Percentiles rank a stretch among this genome's conserved stretches.
phyloP scores from a whole-genome alignment of 1,140 invertebrate species.

The Drosophila virilis region DNA sequence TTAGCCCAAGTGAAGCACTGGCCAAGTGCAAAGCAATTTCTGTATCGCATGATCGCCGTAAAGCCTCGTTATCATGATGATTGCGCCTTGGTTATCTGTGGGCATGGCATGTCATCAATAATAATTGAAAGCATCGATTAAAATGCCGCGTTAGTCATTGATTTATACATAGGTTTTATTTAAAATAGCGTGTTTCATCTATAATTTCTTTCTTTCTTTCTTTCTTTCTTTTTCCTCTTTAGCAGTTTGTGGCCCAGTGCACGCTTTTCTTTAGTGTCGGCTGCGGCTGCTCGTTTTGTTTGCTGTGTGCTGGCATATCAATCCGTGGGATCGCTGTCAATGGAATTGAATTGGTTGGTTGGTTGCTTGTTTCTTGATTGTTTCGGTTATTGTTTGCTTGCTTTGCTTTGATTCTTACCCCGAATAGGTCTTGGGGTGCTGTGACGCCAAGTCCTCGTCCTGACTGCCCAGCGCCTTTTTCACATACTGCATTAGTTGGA shows the following conservation, averaged over 20 bases:
- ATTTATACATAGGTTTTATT: slow-evolving; percentile 74
- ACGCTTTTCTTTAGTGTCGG: slow-evolving; percentile 20
- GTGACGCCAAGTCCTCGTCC: slow-evolving; percentile 87
- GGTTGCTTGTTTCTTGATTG: slow-evolving; percentile 8
- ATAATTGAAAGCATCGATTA: slow-evolving; percentile 25
- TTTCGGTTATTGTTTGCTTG: background rate
- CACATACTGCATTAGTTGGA: slow-evolving; percentile 86
- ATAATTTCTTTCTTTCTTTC: slow-evolving; percentile 26
- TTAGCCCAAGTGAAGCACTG: background rate
- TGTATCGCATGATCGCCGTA: slow-evolving; percentile 61
- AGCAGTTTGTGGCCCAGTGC: slow-evolving; percentile 23
- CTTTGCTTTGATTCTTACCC: slow-evolving; percentile 54
- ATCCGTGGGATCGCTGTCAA: slow-evolving; percentile 79
- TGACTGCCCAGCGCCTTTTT: slow-evolving; percentile 89
- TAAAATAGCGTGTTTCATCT: slow-evolving; percentile 77
- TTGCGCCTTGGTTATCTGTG: slow-evolving; percentile 17
- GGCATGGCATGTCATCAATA: slow-evolving; percentile 44
- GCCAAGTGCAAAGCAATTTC: slow-evolving; percentile 65
- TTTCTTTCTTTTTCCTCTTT: slow-evolving; percentile 13
- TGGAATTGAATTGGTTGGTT: slow-evolving; percentile 12
- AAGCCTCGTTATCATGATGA: slow-evolving; percentile 47
- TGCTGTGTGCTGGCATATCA: slow-evolving; percentile 35
- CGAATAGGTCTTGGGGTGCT: slow-evolving; percentile 85
- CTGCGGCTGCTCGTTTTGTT: slow-evolving; percentile 37
- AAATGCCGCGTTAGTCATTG: slow-evolving; percentile 52